phyloP scores from a whole-genome alignment of 2,113 vertebrate species.

The Ondatra zibethicus region DNA sequence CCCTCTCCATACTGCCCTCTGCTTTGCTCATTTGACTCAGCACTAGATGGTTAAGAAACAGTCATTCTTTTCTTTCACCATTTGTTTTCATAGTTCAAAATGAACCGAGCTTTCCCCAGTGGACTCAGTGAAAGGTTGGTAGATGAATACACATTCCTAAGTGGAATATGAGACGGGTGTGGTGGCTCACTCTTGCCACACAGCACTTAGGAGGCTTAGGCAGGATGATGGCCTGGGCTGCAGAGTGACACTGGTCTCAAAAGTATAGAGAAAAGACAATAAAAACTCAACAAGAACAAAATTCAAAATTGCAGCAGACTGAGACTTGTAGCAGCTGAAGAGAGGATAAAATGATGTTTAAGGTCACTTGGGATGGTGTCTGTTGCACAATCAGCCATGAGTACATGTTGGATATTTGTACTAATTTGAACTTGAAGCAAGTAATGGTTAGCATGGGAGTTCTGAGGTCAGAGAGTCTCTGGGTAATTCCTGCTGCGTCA shows the following conservation, averaged over 20 bases:
- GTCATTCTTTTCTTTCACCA: neutral
- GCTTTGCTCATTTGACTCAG: neutral
- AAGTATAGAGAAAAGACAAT: neutral
- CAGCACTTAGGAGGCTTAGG: neutral
- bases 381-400: neutral
- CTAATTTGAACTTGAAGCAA: neutral
- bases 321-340: neutral
- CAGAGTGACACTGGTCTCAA: neutral
- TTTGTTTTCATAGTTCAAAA: neutral
- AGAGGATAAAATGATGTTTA: neutral
- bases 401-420: neutral
- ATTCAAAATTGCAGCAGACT: neutral
- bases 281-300: neutral
- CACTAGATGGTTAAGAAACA: neutral
- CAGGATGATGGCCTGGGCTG: neutral
- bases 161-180: accelerated
- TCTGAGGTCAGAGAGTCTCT: neutral
- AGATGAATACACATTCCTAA: neutral
- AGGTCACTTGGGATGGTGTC: neutral
- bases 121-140: neutral
- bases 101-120: neutral
- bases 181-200: neutral
- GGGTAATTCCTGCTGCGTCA: neutral
- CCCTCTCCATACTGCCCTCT: neutral
- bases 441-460: neutral